These are phyloP conservation scores for Microcebus murinus DNA, from an alignment of 2,113 vertebrate species.

Conservation along the genomic window DNA sequence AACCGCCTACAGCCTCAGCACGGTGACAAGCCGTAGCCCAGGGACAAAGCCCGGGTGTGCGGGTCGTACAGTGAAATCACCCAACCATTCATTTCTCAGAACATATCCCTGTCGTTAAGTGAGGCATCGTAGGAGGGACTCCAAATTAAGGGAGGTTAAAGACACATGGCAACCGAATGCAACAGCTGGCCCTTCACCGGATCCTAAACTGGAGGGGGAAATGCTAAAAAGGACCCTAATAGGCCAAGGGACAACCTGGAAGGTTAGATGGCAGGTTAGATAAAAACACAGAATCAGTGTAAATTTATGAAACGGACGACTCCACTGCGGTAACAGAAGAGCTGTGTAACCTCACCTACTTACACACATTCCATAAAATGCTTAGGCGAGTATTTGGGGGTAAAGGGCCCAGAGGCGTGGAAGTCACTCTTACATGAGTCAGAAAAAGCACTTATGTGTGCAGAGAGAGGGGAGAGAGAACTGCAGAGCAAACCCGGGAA, in stretches of 20 bases:
- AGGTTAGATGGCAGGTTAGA: neutral
- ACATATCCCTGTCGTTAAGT: too few species aligned
- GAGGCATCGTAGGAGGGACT: neutral
- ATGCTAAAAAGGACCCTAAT: neutral
- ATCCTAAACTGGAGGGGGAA: neutral
- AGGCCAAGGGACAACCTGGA: neutral
- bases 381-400: neutral
- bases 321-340: neutral
- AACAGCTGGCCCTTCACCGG: neutral
- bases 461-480: neutral
- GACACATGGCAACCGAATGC: rapidly evolving
- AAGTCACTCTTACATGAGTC: neutral
- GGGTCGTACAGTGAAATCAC: neutral
- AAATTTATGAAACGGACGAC: rapidly evolving
- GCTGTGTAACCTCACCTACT: too few species aligned
- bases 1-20: neutral
- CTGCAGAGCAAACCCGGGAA: neutral
- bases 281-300: neutral
- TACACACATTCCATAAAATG: neutral
- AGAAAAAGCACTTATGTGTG: neutral
- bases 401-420: neutral
- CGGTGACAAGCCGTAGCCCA: neutral
- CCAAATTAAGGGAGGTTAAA: neutral
- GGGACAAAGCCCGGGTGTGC: neutral
- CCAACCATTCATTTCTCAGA: neutral